These are phyloP conservation scores for Cynopterus brachyotis DNA, from an alignment of 2,113 vertebrate species.

Conservation along the genomic window DNA sequence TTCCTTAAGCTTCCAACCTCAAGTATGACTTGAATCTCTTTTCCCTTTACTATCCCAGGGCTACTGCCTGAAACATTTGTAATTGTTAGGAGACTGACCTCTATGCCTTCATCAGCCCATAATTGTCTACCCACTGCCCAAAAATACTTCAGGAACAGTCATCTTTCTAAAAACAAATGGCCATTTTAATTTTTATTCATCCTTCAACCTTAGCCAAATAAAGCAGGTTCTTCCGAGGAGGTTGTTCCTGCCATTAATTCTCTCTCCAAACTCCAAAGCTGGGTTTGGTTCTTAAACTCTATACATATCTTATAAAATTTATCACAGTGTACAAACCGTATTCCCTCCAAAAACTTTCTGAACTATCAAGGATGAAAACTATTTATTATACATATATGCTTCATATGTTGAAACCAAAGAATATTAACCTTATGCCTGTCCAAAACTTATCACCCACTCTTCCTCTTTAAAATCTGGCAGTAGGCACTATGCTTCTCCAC, in stretches of 20 bases:
- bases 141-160: neutral
- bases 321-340: neutral
- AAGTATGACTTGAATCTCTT: neutral
- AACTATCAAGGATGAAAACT: neutral
- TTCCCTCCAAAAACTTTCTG: neutral
- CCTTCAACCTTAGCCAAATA: neutral
- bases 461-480: neutral
- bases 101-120: neutral
- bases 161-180: constrained; percentile 4
- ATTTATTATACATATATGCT: neutral
- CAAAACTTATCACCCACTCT: neutral
- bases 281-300: neutral
- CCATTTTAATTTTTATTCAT: neutral
- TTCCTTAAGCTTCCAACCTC: neutral
- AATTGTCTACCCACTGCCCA: neutral
- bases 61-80: neutral
- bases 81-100: neutral
- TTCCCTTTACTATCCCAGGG: neutral
- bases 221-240: neutral
- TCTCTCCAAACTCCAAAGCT: constrained; percentile 28
- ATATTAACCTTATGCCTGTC: neutral
- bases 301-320: neutral
- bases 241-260: neutral
- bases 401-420: neutral
- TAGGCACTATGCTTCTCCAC: neutral